Evolutionary conservation across 1,140 invertebrate genomes (phyloP).

Genomic region (Coelopa frigida): DNA sequence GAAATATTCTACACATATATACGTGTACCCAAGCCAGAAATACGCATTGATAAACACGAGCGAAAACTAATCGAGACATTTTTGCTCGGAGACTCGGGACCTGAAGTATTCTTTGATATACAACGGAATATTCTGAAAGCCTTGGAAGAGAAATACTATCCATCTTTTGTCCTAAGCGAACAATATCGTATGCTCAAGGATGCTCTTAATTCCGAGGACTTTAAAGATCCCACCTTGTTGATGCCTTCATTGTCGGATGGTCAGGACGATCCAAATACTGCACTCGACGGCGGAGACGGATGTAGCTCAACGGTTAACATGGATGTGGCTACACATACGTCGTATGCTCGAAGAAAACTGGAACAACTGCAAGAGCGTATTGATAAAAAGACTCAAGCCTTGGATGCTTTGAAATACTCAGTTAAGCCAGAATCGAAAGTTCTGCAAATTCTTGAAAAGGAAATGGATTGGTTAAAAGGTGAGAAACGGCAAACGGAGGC

Average conservation of each 20-base stretch:
- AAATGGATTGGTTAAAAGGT: slow-evolving; percentile 70
- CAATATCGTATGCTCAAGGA: slow-evolving; percentile 71
- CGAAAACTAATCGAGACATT: slow-evolving; percentile 82
- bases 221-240: slow-evolving; percentile 40
- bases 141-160: slow-evolving; percentile 81
- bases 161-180: slow-evolving; percentile 78
- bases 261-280: slow-evolving; percentile 21
- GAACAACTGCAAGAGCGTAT: slow-evolving; percentile 72
- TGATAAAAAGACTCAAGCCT: slow-evolving; percentile 69
- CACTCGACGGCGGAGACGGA: slow-evolving; percentile 48
- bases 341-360: slow-evolving; percentile 71
- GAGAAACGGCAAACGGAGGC: slow-evolving; percentile 73
- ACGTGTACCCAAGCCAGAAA: slow-evolving; percentile 65
- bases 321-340: slow-evolving; percentile 72
- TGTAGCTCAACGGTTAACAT: slow-evolving; percentile 27
- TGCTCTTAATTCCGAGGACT: slow-evolving; percentile 62
- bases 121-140: slow-evolving; percentile 71
- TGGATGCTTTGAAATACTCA: slow-evolving; percentile 68
- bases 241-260: slow-evolving; percentile 21
- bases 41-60: slow-evolving; percentile 51
- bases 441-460: slow-evolving; percentile 66
- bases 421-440: slow-evolving; percentile 71
- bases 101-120: slow-evolving; percentile 81
- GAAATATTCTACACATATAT: slow-evolving; percentile 88
- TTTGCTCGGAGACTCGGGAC: slow-evolving; percentile 70